A percentile compares a stretch with the other conserved stretches of the same genome.
Conservation (phyloP, 2,113 vertebrate species). For the Echinops telfairi region DNA sequence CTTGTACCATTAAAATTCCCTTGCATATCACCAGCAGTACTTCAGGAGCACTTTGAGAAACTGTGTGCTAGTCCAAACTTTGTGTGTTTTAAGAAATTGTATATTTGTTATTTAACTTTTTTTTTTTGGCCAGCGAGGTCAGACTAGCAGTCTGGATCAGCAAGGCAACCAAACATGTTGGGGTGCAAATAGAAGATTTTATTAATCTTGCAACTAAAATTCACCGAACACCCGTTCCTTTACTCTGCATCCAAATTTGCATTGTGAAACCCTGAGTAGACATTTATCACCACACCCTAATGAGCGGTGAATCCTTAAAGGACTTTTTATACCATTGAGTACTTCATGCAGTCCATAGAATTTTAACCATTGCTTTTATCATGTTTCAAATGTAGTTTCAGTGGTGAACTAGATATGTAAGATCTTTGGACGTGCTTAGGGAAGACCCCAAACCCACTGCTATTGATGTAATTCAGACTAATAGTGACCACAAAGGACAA, state of each 20-base stretch:
- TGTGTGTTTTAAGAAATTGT: conserved; percentile 37
- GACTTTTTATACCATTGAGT: conserved; percentile 22
- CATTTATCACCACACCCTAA: neutral
- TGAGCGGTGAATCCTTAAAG: conserved; percentile 41
- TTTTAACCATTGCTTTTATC: conserved; percentile 28
- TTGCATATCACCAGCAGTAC: conserved; percentile 23
- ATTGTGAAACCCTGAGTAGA: conserved; percentile 43
- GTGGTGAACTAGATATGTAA: conserved; percentile 19
- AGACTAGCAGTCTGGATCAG: neutral
- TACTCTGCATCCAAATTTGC: conserved; percentile 26
- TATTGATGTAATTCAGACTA: too few relatives aligned
- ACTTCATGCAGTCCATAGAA: neutral
- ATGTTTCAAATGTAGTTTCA: conserved; percentile 15
- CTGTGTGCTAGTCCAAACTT: neutral
- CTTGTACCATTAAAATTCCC: conserved; percentile 9
- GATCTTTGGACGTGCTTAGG: neutral
- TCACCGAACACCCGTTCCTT: conserved; percentile 13
- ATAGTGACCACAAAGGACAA: too few relatives aligned
- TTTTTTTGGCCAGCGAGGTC: conserved; percentile 19
- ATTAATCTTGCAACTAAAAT: neutral
- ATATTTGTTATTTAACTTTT: conserved; percentile 28
- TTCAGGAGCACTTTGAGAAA: conserved; percentile 26
- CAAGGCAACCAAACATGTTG: conserved; percentile 11
- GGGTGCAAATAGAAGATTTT: conserved; percentile 46
- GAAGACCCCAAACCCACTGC: neutral